Evolutionary conservation across 2,113 vertebrate species (phyloP).

Genomic region (Myocastor coypus): DNA sequence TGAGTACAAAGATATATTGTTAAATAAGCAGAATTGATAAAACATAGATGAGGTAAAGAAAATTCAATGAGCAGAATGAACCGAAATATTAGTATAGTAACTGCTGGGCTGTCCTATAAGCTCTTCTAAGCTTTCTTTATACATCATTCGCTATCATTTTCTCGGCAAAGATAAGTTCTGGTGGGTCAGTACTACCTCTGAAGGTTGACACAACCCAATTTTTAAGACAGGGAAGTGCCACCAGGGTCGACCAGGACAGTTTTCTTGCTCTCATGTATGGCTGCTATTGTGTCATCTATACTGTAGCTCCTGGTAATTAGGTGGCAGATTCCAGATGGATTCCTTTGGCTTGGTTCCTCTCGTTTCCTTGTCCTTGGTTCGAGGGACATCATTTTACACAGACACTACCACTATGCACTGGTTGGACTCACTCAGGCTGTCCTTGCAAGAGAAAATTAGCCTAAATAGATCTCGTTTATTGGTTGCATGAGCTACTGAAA

Average conservation of each 20-base stretch:
- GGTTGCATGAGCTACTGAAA: conserved; percentile 58
- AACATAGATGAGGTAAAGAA: neutral
- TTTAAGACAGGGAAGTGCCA: conserved; percentile 14
- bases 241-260: conserved; percentile 59
- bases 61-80: conserved; percentile 7
- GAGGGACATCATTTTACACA: conserved; percentile 32
- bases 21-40: neutral
- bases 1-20: neutral
- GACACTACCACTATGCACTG: conserved; percentile 1
- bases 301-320: conserved; percentile 68
- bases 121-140: neutral
- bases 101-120: neutral
- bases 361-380: conserved; percentile 39
- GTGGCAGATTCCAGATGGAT: conserved; percentile 71
- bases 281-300: conserved; percentile 51
- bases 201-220: neutral
- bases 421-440: conserved; percentile 25
- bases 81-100: neutral
- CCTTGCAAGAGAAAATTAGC: conserved; percentile 63
- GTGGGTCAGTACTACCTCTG: neutral
- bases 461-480: conserved; percentile 57
- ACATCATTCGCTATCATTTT: neutral
- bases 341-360: neutral
- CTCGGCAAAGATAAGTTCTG: neutral
- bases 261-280: conserved; percentile 13